Evolutionary conservation across 2,113 vertebrate species (phyloP).

Genomic region (Gavialis gangeticus): DNA sequence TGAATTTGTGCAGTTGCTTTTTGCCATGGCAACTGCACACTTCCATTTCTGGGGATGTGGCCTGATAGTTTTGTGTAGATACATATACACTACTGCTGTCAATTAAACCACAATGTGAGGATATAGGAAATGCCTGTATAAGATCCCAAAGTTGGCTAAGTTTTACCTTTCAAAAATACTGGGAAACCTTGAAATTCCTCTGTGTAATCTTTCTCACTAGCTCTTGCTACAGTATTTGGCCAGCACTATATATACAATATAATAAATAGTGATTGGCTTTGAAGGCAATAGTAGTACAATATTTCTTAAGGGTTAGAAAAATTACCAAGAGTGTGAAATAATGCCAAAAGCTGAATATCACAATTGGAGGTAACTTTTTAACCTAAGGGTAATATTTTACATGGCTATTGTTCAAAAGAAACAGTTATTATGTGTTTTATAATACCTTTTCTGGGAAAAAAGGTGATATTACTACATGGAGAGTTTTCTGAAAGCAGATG

Average conservation of each 20-base stretch:
- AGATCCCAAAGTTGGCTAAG: background rate
- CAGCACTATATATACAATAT: background rate
- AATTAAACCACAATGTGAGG: background rate
- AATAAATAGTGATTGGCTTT: slow-evolving; percentile 17
- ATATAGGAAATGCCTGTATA: background rate
- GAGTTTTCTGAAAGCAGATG: background rate
- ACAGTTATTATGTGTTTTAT: slow-evolving; percentile 21
- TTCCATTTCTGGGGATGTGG: background rate
- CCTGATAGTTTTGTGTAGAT: background rate
- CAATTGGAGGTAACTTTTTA: slow-evolving; percentile 41
- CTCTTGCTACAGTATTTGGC: slow-evolving; percentile 20
- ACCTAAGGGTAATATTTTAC: slow-evolving; percentile 20
- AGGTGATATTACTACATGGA: background rate
- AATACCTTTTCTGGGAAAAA: background rate
- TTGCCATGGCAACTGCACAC: too few relatives aligned
- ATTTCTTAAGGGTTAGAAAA: slow-evolving; percentile 28
- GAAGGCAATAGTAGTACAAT: background rate
- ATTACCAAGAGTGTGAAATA: slow-evolving; percentile 15
- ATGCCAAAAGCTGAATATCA: slow-evolving; percentile 25
- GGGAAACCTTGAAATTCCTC: slow-evolving; percentile 6
- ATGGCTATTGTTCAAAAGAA: background rate
- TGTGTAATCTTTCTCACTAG: background rate
- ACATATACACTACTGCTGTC: background rate
- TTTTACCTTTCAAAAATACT: background rate
- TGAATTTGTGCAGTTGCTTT: too few relatives aligned